Percentiles rank a stretch among this genome's conserved stretches.
Conservation (phyloP, 2,888 invertebrate species). For the Agonopterix heracliana region DNA sequence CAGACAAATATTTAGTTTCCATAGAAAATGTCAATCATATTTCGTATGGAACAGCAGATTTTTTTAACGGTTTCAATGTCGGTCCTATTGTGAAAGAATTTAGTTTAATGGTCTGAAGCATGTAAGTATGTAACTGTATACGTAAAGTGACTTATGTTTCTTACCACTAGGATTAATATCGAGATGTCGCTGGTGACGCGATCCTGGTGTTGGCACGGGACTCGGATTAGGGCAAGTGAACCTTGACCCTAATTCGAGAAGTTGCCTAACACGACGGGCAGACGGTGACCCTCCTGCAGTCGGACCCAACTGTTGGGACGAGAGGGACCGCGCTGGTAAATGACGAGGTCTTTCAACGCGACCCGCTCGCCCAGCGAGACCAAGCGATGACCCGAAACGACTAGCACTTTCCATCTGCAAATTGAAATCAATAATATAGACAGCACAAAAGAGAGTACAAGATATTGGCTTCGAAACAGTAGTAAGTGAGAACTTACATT, state of each 20-base stretch:
- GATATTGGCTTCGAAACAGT: too few relatives aligned
- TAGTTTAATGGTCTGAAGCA: too few relatives aligned
- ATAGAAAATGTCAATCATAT: too few relatives aligned
- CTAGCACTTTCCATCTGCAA: conserved; percentile 75
- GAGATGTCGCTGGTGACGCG: conserved; percentile 85
- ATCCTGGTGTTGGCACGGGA: conserved; percentile 86
- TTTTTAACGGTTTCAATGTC: too few relatives aligned
- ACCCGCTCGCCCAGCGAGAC: conserved; percentile 61
- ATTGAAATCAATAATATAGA: too few relatives aligned
- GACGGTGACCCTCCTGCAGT: conserved; percentile 80
- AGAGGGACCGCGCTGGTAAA: conserved; percentile 84
- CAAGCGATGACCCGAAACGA: conserved; percentile 77
- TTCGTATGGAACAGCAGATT: too few relatives aligned
- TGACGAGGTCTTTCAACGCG: conserved; percentile 71
- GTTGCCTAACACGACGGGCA: conserved; percentile 86
- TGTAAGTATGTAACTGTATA: too few relatives aligned
- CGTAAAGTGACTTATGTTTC: conserved; percentile 6
- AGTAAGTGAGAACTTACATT: conserved; percentile 75
- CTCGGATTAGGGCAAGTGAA: conserved; percentile 81
- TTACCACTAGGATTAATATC: conserved; percentile 93
- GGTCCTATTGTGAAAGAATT: background rate
- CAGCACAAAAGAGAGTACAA: too few relatives aligned
- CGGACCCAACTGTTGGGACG: conserved; percentile 81
- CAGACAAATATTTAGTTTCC: too few relatives aligned
- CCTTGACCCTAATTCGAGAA: conserved; percentile 81